Conservation (phyloP, 2,113 vertebrate genomes). For the Protobothrops mucrosquamatus region DNA sequence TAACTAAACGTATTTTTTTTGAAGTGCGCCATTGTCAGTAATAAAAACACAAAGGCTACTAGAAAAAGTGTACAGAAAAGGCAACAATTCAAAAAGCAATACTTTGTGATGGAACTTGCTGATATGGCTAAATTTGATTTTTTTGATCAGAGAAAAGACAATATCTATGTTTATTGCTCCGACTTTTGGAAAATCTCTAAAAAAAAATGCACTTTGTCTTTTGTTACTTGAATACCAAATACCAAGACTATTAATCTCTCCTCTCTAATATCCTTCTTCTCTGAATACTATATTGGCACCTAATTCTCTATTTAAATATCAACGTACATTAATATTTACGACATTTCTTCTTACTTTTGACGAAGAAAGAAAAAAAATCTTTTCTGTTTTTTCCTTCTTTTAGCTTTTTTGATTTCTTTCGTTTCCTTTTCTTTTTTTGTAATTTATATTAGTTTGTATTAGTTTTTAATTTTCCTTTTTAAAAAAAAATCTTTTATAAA, state of each 20-base stretch:
- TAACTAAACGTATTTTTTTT: conserved; percentile 25
- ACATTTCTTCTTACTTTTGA: too few species aligned
- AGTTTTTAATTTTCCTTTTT: not conserved
- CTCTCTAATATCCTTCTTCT: too few species aligned
- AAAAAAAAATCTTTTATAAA: not conserved
- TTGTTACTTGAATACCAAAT: too few species aligned
- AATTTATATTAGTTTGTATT: not conserved
- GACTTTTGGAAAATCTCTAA: too few species aligned
- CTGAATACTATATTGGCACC: too few species aligned
- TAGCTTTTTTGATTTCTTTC: not conserved
- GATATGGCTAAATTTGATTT: not conserved
- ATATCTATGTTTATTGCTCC: not conserved
- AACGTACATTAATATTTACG: too few species aligned
- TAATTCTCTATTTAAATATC: too few species aligned
- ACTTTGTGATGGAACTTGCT: not conserved
- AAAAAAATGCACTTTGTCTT: too few species aligned
- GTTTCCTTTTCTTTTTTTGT: not conserved
- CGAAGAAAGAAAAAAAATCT: too few species aligned
- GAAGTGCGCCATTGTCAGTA: conserved; percentile 12
- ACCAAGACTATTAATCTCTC: too few species aligned
- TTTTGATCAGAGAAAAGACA: not conserved
- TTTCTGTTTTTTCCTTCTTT: not conserved
- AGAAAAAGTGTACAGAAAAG: not conserved
- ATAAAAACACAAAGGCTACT: not conserved
- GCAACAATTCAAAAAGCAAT: not conserved